Evolutionary conservation across 37 sponge, comb jelly and placozoan species (phyloP).

Genomic region (Cladorhizidae sp.): DNA sequence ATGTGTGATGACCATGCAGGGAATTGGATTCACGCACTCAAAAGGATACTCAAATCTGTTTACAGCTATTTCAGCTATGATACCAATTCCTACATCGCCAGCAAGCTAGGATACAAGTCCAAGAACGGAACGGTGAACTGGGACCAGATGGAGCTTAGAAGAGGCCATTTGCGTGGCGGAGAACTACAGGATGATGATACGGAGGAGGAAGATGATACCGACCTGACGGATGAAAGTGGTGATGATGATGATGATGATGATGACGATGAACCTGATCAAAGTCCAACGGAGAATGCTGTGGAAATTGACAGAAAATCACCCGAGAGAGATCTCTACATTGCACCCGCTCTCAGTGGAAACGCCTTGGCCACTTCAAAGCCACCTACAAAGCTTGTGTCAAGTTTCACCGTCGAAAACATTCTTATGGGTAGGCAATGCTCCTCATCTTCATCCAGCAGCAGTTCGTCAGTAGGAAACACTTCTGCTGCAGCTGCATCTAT

Average conservation of each 20-base stretch:
- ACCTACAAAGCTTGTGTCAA: conserved; percentile 13
- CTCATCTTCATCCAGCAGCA: background rate
- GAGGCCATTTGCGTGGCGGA: background rate
- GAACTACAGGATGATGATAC: background rate
- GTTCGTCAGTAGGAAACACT: background rate
- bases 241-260: background rate
- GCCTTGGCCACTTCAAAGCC: background rate
- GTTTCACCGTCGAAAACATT: conserved; percentile 54
- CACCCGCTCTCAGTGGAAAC: background rate
- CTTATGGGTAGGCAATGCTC: conserved; percentile 42
- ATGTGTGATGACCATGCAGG: conserved; percentile 28
- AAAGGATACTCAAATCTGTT: conserved; percentile 36
- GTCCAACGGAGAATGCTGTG: background rate
- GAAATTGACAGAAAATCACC: background rate
- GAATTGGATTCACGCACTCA: conserved; percentile 55
- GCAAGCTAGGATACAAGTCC: conserved; percentile 6
- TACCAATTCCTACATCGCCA: conserved; percentile 42
- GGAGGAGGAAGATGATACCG: background rate
- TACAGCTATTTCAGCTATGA: conserved; percentile 64
- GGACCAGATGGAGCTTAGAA: background rate
- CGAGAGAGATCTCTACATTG: background rate
- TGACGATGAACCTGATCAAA: background rate
- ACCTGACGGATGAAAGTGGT: background rate
- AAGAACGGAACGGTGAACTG: background rate
- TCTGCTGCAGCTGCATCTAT: background rate